These are phyloP conservation scores for Drosophila sturtevanti DNA, from an alignment of 1,140 invertebrate genomes.

Conservation along the genomic window DNA sequence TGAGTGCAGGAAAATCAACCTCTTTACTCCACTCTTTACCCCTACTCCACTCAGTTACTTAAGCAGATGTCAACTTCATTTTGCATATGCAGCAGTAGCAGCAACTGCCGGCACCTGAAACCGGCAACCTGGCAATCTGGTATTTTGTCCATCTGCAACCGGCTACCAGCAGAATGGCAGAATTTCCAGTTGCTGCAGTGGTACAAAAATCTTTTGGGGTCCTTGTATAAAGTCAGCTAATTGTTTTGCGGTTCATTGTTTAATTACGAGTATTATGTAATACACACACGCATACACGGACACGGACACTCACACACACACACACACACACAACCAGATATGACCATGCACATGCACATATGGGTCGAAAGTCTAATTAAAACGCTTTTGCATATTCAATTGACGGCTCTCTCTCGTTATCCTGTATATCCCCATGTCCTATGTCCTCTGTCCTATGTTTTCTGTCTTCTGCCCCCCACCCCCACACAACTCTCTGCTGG, in stretches of 20 bases:
- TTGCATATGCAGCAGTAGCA: slow-evolving; percentile 63
- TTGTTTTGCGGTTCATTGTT: slow-evolving; percentile 67
- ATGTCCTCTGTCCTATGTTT: slow-evolving; percentile 10
- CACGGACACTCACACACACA: not conserved
- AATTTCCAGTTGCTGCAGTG: slow-evolving; percentile 56
- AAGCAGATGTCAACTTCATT: slow-evolving; percentile 80
- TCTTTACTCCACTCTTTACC: not conserved
- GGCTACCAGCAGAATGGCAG: slow-evolving; percentile 23
- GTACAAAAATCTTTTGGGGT: slow-evolving; percentile 40
- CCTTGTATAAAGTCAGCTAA: slow-evolving; percentile 54
- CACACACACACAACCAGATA: not conserved
- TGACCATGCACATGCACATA: not conserved
- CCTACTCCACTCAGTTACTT: slow-evolving; percentile 42
- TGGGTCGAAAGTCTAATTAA: slow-evolving; percentile 59
- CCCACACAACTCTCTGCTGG: not conserved
- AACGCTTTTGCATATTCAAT: slow-evolving; percentile 74
- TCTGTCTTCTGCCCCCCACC: not conserved
- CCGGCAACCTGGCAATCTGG: slow-evolving; percentile 3
- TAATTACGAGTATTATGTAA: slow-evolving; percentile 59
- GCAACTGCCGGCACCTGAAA: slow-evolving; percentile 28
- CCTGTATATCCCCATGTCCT: not conserved
- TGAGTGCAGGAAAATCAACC: slow-evolving; percentile 47
- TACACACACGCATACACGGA: slow-evolving; percentile 1
- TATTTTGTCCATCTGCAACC: not conserved
- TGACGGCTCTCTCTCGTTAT: slow-evolving; percentile 39